Evolutionary conservation across 2,797 vertebrate species (phyloP).

Genomic region (Macropodus opercularis): DNA sequence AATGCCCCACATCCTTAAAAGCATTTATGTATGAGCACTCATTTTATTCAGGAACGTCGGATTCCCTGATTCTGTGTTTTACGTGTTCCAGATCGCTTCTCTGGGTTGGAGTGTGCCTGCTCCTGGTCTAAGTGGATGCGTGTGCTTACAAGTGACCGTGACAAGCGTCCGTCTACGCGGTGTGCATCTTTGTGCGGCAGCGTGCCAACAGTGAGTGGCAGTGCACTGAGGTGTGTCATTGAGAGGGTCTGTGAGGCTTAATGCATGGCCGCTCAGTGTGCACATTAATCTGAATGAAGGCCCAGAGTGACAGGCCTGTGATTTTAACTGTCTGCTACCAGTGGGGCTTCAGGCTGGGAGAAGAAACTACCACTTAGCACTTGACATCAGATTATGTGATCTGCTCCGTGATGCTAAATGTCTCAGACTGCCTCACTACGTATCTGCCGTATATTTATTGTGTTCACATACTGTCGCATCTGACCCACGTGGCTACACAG

Average conservation of each 20-base stretch:
- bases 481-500: too few relatives aligned
- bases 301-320: slow-evolving; percentile 51
- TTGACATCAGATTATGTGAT: not conserved
- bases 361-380: not conserved
- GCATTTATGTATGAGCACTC: too few relatives aligned
- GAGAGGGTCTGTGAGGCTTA: slow-evolving; percentile 46
- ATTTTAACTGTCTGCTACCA: slow-evolving; percentile 46
- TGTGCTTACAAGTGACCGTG: slow-evolving; percentile 14
- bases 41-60: slow-evolving; percentile 28
- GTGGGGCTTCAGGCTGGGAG: not conserved
- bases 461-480: too few relatives aligned
- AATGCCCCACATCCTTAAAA: not conserved
- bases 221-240: slow-evolving; percentile 55
- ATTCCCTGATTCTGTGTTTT: slow-evolving; percentile 31
- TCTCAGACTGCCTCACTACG: slow-evolving; percentile 13
- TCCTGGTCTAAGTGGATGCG: slow-evolving; percentile 12
- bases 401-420: not conserved
- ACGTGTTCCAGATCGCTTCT: slow-evolving; percentile 33
- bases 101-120: slow-evolving; percentile 26
- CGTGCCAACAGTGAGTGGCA: slow-evolving; percentile 33
- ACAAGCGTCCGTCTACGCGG: slow-evolving; percentile 11
- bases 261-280: slow-evolving; percentile 32
- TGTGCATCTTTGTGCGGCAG: slow-evolving; percentile 26
- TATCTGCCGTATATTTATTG: too few relatives aligned
- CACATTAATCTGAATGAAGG: slow-evolving; percentile 64